Evolutionary conservation across 2,888 invertebrate genomes (phyloP).

Genomic region (Phragmatobia fuliginosa): DNA sequence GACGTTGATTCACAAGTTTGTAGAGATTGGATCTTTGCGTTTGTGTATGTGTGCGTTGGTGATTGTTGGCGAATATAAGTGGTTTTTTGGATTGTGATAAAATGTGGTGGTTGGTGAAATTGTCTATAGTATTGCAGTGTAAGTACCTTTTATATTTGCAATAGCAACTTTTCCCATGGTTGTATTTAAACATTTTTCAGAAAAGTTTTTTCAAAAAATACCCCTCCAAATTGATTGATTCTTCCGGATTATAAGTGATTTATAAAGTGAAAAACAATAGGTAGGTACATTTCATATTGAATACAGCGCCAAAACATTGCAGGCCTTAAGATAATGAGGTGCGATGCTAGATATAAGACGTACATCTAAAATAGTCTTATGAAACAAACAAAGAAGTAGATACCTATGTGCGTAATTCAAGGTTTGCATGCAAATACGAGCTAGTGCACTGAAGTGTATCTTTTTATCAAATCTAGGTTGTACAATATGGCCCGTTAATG

Average conservation of each 20-base stretch:
- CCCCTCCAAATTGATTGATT: too few relatives aligned
- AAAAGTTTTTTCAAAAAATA: too few relatives aligned
- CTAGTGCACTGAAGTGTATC: conserved; percentile 9
- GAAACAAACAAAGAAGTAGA: conserved; percentile 1
- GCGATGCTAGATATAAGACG: neutral
- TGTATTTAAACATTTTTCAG: neutral
- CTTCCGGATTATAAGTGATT: too few relatives aligned
- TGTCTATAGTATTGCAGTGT: conserved; percentile 75
- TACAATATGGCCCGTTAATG: conserved; percentile 9
- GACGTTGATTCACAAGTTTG: conserved; percentile 38
- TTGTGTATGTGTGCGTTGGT: conserved; percentile 34
- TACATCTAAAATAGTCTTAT: neutral
- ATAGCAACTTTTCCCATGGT: neutral
- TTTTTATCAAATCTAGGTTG: neutral
- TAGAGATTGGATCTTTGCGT: conserved; percentile 5
- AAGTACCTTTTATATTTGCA: conserved; percentile 46
- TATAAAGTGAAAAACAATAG: neutral
- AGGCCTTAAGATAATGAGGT: neutral
- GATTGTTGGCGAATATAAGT: conserved; percentile 21
- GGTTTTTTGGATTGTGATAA: conserved; percentile 32
- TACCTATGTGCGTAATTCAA: neutral
- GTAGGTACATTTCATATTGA: too few relatives aligned
- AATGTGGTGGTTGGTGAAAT: conserved; percentile 73
- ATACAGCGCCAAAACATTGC: neutral
- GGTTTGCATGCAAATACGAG: conserved; percentile 6